These are phyloP conservation scores for Synchiropus splendidus DNA, from an alignment of 2,113 vertebrate genomes.

Conservation along the genomic window DNA sequence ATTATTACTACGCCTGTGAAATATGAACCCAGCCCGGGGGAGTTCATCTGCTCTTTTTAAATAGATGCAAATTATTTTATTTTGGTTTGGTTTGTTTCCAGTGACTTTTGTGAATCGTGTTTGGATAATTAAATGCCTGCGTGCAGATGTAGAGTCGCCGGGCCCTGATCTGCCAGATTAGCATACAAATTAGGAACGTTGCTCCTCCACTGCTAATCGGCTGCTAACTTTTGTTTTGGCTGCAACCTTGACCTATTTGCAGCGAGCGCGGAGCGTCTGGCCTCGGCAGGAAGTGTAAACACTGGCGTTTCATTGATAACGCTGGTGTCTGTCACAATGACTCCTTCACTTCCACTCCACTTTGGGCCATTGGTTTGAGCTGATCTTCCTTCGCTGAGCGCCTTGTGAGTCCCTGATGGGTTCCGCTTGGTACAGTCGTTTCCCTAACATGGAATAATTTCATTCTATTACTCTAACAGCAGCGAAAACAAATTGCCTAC, in stretches of 20 bases:
- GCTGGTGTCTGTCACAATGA: too few relatives aligned
- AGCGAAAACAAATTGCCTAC: conserved; percentile 59
- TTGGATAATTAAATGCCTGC: conserved; percentile 67
- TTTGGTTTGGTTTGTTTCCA: conserved; percentile 68
- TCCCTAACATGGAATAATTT: conserved; percentile 62
- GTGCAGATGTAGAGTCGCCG: conserved; percentile 59
- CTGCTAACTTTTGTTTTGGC: conserved; percentile 62
- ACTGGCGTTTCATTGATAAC: conserved; percentile 53
- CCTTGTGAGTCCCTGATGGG: conserved; percentile 56
- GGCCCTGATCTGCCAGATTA: conserved; percentile 56
- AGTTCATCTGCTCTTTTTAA: conserved; percentile 67
- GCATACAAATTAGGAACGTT: conserved; percentile 61
- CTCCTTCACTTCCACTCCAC: too few relatives aligned
- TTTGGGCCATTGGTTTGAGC: too few relatives aligned
- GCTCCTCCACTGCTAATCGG: conserved; percentile 60
- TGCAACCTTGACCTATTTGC: conserved; percentile 68
- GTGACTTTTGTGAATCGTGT: conserved; percentile 69
- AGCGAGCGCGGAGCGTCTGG: conserved; percentile 35
- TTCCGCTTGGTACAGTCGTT: conserved; percentile 58
- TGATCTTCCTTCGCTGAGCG: conserved; percentile 60
- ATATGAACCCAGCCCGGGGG: conserved; percentile 67
- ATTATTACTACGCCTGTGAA: conserved; percentile 70
- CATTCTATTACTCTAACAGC: conserved; percentile 65
- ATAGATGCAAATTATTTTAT: conserved; percentile 70
- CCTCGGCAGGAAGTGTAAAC: conserved; percentile 50